Evolutionary conservation across 2,888 invertebrate species (phyloP).

Genomic region (Thalpophila matura): DNA sequence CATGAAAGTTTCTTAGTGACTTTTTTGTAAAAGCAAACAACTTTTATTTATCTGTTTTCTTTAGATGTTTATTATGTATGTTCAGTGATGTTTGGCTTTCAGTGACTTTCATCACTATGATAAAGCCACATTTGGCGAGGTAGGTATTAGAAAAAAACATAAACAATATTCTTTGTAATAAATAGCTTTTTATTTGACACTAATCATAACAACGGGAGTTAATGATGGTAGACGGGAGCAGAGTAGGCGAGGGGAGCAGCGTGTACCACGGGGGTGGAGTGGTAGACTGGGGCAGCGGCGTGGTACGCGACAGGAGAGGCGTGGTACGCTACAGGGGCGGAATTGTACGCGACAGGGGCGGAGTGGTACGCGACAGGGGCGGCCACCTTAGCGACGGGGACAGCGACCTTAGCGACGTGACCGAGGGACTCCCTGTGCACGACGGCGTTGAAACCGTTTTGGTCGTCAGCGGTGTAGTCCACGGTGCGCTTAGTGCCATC

Average conservation of each 20-base stretch:
- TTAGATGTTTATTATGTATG: too few species aligned
- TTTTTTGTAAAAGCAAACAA: too few species aligned
- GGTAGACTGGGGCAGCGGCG: conserved; percentile 17
- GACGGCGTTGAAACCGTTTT: conserved; percentile 88
- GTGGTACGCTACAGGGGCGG: conserved; percentile 58
- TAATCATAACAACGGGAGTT: too few species aligned
- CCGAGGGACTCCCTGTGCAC: conserved; percentile 82
- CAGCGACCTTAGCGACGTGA: conserved; percentile 73
- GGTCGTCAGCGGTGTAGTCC: conserved; percentile 86
- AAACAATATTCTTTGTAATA: too few species aligned
- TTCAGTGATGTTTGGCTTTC: too few species aligned
- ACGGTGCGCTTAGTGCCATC: conserved; percentile 88
- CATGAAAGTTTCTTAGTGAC: too few species aligned
- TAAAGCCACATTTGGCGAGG: too few species aligned
- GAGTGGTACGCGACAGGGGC: conserved; percentile 68
- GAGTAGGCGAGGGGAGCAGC: conserved; percentile 3
- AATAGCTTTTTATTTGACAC: too few species aligned
- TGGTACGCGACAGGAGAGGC: conserved; percentile 19
- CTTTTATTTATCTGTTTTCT: too few species aligned
- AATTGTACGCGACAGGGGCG: conserved; percentile 55
- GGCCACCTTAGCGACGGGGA: conserved; percentile 58
- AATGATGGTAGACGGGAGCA: conserved; percentile 25
- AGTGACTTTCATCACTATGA: too few species aligned
- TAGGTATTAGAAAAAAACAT: too few species aligned
- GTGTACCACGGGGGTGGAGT: conserved; percentile 14